Evolutionary conservation across 2,888 invertebrate species (phyloP).

Genomic region (Falcaria lacertinaria): DNA sequence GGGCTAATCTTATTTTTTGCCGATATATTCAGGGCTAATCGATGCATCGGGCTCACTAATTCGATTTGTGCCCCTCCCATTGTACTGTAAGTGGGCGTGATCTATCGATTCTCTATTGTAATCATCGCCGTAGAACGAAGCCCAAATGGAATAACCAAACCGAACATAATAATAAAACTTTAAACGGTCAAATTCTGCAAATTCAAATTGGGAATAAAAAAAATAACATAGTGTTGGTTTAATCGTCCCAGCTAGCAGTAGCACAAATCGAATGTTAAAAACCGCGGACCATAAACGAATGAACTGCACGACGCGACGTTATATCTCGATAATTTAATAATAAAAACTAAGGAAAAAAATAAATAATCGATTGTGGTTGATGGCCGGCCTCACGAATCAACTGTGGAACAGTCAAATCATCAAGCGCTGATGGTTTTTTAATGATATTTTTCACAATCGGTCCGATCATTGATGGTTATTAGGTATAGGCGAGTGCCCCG

Average conservation of each 20-base stretch:
- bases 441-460: constrained; percentile 81
- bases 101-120: constrained; percentile 63
- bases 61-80: constrained; percentile 74
- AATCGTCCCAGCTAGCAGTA: constrained; percentile 14
- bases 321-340: constrained; percentile 70
- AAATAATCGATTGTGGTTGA: constrained; percentile 76
- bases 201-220: too few relatives aligned
- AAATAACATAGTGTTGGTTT: not conserved
- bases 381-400: constrained; percentile 62
- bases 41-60: constrained; percentile 73
- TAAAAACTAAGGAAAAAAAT: constrained; percentile 48
- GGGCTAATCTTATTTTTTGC: constrained; percentile 77
- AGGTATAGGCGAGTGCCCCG: constrained; percentile 69
- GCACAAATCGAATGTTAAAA: constrained; percentile 28
- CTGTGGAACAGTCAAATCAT: constrained; percentile 71
- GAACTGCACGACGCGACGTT: constrained; percentile 26
- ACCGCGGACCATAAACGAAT: constrained; percentile 36
- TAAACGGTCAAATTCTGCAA: too few relatives aligned
- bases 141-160: constrained; percentile 2
- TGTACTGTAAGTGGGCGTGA: constrained; percentile 64
- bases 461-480: constrained; percentile 77
- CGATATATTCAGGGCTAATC: constrained; percentile 68
- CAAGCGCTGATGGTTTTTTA: constrained; percentile 79
- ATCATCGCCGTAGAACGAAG: constrained; percentile 41
- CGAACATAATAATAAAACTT: not conserved